Base-by-base conservation (phyloP, 2,113 vertebrate species). In the Gobio gobio region DNA sequence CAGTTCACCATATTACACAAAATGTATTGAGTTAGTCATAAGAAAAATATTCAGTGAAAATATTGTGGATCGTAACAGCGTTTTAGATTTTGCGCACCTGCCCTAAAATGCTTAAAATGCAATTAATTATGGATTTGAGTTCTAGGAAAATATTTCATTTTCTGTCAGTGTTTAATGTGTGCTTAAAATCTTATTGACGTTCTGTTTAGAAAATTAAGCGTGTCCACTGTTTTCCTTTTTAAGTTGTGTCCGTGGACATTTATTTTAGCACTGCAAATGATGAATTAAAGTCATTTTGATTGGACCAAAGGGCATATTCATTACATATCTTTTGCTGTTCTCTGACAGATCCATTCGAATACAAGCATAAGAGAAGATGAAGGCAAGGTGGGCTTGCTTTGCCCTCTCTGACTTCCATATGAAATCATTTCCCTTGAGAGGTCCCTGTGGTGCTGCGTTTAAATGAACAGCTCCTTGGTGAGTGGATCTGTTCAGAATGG, bases 341-440 rank as follows among this genome's bases (percentile, higher is more conserved):
- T 58, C 63, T 82, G 78, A 87, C 84, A 82, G 77, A 26, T 24
- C 83, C 16, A 70, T 84, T 26, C 10, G 66, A 83, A 81, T 29
- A 58, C 24, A 58, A 26, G 22, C 22, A 7, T 29, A 56, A 13
- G 49, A 63, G 40, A 79, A 73, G 51, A 83, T 83, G 81, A 73
- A 72, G n/a, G 79, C 40, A 83, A 75, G 68, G 83, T 79, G 22
- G 33, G 85, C 43, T 70, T 75, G 10, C 66, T 20, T 40, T 72
- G n/a, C 33, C 10, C 7, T 16, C 29, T 29, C 49, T 72, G 64
- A 79, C 61, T 73, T 78, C 26, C 36, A 63, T 59, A 40, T 86
- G 58, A 70, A 85, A 68, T 56, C 1, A 70, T 29, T 63, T 63
- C 61, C 45, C 79, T 51, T 26, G 43, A 13, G 61, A 68, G 26